phyloP scores from a whole-genome alignment of 2,797 vertebrate species.

The Cheirogaleus major region DNA sequence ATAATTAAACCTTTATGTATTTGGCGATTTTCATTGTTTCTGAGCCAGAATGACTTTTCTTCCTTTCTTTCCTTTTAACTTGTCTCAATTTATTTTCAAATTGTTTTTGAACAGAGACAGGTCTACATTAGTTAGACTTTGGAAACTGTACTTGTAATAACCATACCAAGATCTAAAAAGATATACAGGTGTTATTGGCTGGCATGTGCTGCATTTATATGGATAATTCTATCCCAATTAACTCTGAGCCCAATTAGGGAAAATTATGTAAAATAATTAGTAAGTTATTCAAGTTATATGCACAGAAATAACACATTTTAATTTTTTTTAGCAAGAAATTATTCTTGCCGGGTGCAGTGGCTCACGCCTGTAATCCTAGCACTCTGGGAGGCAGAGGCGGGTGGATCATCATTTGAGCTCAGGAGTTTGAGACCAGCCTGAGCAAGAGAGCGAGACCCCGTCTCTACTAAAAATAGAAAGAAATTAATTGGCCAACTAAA shows the following conservation, averaged over 20 bases:
- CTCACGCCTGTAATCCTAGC: too few species aligned
- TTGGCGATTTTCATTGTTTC: neutral
- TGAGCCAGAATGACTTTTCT: neutral
- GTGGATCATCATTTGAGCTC: too few species aligned
- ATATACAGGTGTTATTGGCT: neutral
- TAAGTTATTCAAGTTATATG: neutral
- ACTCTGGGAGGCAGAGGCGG: too few species aligned
- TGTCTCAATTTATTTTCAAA: neutral
- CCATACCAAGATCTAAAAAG: neutral
- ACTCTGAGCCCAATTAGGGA: neutral
- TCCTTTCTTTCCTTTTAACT: neutral
- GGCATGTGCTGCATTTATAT: neutral
- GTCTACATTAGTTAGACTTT: neutral
- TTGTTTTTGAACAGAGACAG: neutral
- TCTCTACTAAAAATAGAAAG: too few species aligned
- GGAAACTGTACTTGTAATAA: neutral
- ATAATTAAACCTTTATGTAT: neutral
- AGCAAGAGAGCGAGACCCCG: too few species aligned
- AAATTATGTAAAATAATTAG: neutral
- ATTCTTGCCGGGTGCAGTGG: neutral
- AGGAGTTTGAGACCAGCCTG: too few species aligned
- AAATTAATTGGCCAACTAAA: too few species aligned
- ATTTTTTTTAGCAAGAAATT: conserved; percentile 10
- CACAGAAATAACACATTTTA: neutral
- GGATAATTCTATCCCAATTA: neutral